Base-by-base conservation (phyloP, 2,113 vertebrate species). In the Trochalopteron elliotii region DNA sequence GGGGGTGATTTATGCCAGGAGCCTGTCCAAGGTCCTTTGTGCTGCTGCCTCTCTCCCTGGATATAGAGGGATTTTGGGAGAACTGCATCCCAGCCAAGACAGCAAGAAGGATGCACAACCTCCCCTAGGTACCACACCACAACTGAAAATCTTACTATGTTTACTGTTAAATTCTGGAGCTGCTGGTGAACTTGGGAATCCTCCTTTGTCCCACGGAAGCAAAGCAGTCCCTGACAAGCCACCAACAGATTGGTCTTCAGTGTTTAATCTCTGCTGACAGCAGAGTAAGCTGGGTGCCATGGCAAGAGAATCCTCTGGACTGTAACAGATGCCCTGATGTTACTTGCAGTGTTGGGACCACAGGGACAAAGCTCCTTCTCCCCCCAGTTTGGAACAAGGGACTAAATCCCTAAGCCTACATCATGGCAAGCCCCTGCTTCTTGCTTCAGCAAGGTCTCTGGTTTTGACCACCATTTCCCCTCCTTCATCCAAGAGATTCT, bases 331-430 rank as follows among this genome's bases (percentile, higher is more conserved):
- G 12, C 13, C 57, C 14, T 65, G 28, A 18, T 50, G 22, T 76
- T 57, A 20, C 25, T 49, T 4, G 1, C 35, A 42, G 27, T 2
- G 0, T 30, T 13, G 25, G 16, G 10, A 65, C 8, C 5, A 8
- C 12, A 49, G 52, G 15, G 23, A 8, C 17, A 71, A 44, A 80
- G 24, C 8, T 95, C 4, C 67, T 53, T 15, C 25, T 61, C 10
- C 6, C 9, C 1, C 0, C 0, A 0, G 0, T 57, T 59, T 90
- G 31, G 12, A 70, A 14, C 22, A 74, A 83, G 33, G 25, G 21
- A 35, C 31, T 53, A 76, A 83, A 77, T 65, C 40, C 57, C 0
- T 1, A 31, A 57, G 18, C 42, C 33, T 11, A 30, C 1, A 1
- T 28, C 15, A n/a, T 5, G 40, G 42, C 10, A 4, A 68, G 23